phyloP scores from a whole-genome alignment of 2,113 vertebrate genomes.

The Apodemus sylvaticus region DNA sequence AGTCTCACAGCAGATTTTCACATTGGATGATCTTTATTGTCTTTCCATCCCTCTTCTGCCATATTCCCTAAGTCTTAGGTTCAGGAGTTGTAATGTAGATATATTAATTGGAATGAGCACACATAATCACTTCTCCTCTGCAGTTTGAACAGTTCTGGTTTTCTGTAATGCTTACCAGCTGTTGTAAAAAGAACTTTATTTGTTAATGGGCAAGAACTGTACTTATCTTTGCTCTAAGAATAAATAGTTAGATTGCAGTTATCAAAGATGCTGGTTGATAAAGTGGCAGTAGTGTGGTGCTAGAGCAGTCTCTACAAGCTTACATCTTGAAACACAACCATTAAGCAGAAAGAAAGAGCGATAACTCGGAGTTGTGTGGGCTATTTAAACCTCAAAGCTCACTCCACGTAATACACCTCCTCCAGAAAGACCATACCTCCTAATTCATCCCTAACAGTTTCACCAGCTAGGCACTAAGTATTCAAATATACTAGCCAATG shows the following conservation, averaged over 20 bases:
- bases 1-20: not conserved
- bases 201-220: not conserved
- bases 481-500: not conserved
- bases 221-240: not conserved
- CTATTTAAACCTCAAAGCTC: not conserved
- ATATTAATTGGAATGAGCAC: not conserved
- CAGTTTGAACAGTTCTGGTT: not conserved
- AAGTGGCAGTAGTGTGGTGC: not conserved
- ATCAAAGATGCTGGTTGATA: not conserved
- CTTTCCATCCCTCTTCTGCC: not conserved
- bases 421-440: not conserved
- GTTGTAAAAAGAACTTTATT: not conserved
- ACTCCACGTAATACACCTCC: not conserved
- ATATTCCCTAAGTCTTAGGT: not conserved
- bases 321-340: not conserved
- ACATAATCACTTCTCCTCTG: not conserved
- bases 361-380: not conserved
- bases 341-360: not conserved
- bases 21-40: no score
- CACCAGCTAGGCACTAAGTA: not conserved
- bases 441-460: not conserved
- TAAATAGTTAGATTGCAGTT: not conserved
- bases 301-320: not conserved
- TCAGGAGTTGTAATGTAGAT: not conserved
- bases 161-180: not conserved